Evolutionary conservation across 2,113 vertebrate genomes (phyloP).

Genomic region (Microcebus ravelobensis): DNA sequence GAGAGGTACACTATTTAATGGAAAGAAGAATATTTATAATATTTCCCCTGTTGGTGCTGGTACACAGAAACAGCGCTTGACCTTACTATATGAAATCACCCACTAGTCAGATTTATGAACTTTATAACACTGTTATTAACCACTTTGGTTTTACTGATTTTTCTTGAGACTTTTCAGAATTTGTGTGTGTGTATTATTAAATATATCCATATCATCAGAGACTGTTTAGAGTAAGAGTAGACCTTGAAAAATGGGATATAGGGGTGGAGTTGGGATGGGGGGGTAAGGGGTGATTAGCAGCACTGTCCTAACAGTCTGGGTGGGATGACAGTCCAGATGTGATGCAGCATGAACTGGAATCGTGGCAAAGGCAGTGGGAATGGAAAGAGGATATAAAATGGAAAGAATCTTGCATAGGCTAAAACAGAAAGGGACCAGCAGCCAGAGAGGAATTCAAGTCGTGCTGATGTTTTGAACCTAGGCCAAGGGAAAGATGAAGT

Average conservation of each 20-base stretch:
- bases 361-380: not conserved
- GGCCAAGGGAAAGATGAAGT: not conserved
- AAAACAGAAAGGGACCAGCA: not conserved
- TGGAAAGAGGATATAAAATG: not conserved
- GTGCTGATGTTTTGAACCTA: not conserved
- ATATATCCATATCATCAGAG: not conserved
- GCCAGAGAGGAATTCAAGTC: not conserved
- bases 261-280: not conserved
- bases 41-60: not conserved
- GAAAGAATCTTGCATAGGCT: not conserved
- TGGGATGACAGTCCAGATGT: not conserved
- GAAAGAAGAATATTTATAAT: constrained; percentile 47
- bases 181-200: not conserved
- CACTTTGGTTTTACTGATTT: constrained; percentile 22
- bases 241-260: not conserved
- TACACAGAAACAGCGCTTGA: not conserved
- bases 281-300: not conserved
- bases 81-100: constrained; percentile 47
- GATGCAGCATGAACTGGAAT: not conserved
- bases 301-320: not conserved
- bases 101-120: not conserved
- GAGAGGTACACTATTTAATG: not conserved
- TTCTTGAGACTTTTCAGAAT: constrained; percentile 30
- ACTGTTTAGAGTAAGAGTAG: not conserved
- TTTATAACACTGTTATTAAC: constrained; percentile 16